phyloP scores from a whole-genome alignment of 2,888 invertebrate genomes.

The Petrophora chlorosata region DNA sequence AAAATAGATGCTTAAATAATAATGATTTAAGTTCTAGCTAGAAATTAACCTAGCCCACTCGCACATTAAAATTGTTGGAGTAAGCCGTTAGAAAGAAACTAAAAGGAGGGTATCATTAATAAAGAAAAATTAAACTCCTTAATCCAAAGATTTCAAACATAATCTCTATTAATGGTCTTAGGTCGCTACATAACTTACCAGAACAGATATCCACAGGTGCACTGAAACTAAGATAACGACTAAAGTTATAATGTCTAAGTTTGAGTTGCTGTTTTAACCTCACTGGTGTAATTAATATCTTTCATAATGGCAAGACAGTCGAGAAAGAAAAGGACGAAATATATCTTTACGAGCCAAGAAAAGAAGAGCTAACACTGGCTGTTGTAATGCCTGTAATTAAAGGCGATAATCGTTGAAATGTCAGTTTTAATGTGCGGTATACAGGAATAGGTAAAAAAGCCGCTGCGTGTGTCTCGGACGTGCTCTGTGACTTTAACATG shows the following conservation, averaged over 20 bases:
- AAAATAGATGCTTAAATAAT: too few species aligned
- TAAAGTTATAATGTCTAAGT: constrained; percentile 44
- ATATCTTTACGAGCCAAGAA: constrained; percentile 32
- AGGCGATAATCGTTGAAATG: constrained; percentile 66
- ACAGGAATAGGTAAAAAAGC: constrained; percentile 55
- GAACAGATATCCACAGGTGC: constrained; percentile 36
- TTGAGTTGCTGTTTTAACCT: constrained; percentile 40
- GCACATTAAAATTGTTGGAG: too few species aligned
- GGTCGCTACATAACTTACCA: constrained; percentile 11
- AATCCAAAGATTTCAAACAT: constrained; percentile 1
- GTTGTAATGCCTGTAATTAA: constrained; percentile 49
- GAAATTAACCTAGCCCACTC: too few species aligned
- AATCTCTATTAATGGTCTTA: constrained; percentile 12
- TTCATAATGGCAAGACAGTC: constrained; percentile 32
- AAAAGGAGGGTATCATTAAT: background rate
- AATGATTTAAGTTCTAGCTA: too few species aligned
- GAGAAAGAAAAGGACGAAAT: constrained; percentile 45
- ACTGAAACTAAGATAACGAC: constrained; percentile 42
- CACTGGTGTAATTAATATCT: constrained; percentile 40
- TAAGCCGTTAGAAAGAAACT: background rate
- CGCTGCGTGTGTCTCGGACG: constrained; percentile 26
- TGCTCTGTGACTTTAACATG: constrained; percentile 30
- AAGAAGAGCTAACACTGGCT: constrained; percentile 35
- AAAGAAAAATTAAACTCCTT: background rate
- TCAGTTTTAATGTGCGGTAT: constrained; percentile 50